phyloP scores from a whole-genome alignment of 2,888 invertebrate genomes.

The Ceratothoa steindachneri region DNA sequence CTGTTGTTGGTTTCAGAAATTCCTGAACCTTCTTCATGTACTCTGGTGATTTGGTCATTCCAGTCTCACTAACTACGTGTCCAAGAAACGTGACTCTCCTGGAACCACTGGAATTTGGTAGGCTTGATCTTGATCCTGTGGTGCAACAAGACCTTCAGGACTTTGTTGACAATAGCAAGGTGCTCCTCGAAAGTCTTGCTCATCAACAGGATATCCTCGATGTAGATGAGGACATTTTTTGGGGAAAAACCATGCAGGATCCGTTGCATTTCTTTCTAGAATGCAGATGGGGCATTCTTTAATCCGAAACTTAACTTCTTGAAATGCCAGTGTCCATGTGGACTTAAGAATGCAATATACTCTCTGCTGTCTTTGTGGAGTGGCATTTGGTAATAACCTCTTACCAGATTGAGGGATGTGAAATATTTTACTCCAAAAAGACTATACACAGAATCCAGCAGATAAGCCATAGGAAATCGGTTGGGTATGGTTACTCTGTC shows the following conservation, averaged over 20 bases:
- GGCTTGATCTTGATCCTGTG: constrained; percentile 3
- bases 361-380: not conserved
- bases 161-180: not conserved
- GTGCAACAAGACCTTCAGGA: not conserved
- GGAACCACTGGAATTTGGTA: not conserved
- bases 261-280: not conserved
- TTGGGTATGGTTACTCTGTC: not conserved
- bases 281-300: not conserved
- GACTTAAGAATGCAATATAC: not conserved
- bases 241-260: not conserved
- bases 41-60: not conserved
- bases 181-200: not conserved
- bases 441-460: not conserved
- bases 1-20: not conserved
- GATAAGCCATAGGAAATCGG: not conserved
- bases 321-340: not conserved
- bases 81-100: not conserved
- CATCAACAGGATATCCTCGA: constrained; percentile 3
- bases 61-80: not conserved
- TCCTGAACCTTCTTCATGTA: not conserved
- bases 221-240: constrained; percentile 2
- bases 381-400: not conserved
- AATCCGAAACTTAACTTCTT: not conserved
- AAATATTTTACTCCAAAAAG: not conserved
- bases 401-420: not conserved